phyloP scores from a whole-genome alignment of 2,797 vertebrate genomes.

The Champsocephalus gunnari region DNA sequence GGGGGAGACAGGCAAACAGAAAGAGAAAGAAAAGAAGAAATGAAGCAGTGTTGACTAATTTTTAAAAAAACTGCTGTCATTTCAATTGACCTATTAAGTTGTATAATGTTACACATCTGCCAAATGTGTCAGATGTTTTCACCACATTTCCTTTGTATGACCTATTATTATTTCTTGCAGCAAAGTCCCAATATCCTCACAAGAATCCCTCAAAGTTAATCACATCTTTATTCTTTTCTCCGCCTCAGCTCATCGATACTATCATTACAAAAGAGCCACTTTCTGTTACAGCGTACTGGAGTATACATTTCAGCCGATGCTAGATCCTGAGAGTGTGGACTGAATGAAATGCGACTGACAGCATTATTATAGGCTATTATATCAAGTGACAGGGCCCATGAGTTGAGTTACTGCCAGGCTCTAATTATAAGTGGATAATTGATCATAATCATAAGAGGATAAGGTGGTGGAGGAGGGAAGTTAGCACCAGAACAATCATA shows the following conservation, averaged over 20 bases:
- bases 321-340: slow-evolving; percentile 41
- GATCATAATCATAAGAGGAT: slow-evolving; percentile 80
- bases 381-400: slow-evolving; percentile 71
- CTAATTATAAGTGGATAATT: slow-evolving; percentile 82
- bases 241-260: slow-evolving; percentile 28
- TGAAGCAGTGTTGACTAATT: slow-evolving; percentile 23
- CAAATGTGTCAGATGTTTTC: background rate
- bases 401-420: slow-evolving; percentile 76
- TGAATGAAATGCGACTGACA: slow-evolving; percentile 76
- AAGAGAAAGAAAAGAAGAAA: slow-evolving; percentile 43
- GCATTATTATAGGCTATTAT: slow-evolving; percentile 79
- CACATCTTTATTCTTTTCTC: slow-evolving; percentile 21
- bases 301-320: slow-evolving; percentile 52
- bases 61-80: slow-evolving; percentile 11
- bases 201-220: slow-evolving; percentile 23
- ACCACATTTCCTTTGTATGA: background rate
- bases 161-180: background rate
- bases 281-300: slow-evolving; percentile 22
- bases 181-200: slow-evolving; percentile 16
- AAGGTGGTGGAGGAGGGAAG: slow-evolving; percentile 70
- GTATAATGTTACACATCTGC: no score
- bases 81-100: background rate
- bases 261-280: slow-evolving; percentile 3
- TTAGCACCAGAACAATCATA: slow-evolving; percentile 75
- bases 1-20: slow-evolving; percentile 48